Base-by-base conservation (phyloP, 2,888 invertebrate genomes). In the Nephrotoma guestfalica region DNA sequence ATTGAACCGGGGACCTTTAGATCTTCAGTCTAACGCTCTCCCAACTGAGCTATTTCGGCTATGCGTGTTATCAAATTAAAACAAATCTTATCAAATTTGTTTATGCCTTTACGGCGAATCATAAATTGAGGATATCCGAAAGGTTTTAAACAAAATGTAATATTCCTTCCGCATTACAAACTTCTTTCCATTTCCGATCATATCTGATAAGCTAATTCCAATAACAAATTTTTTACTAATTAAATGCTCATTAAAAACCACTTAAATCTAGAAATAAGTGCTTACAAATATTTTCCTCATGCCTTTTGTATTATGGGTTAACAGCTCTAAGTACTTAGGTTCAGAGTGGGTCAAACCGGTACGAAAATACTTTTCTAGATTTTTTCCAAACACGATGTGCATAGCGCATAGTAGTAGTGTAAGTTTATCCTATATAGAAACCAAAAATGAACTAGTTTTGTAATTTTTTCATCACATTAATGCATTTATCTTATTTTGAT, bases 31-130 rank as follows among this genome's bases (percentile, higher is more conserved):
- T 94, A 94, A 94, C 94, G 94, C 94, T 94, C 94, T 94, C 94
- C 94, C 94, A 94, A 94, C 94, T 95, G 94, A 95, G 94, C 94
- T 95, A 94, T 95, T 95, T 94, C 94, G 94, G 94, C 93, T 87
- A 83, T 30, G 30, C 30, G 30, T 30, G 3, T 30, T 30, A 3
- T 30, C 3, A 30, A 30, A 30, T 30, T 30, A 30, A 30, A 30
- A 30, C 30, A 30, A 30, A 30, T 30, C 30, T 30, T 30, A 30
- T 2, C 30, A 30, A 30, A 3, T 30, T 30, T 30, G 30, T 30
- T 30, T 2, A 30, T 3, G 3, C 30, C 30, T 30, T 3, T 30
- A 30, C 30, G 30, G 3, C 30, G 2, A 30, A 30, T 30, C 30
- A 30, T 30, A 30, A 30, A 30, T 30, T 30, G 30, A 30, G 30